Evolutionary conservation across 2,113 vertebrate genomes (phyloP), one percentile per base, ranked within the genome.

Genomic region (Empidonax alnorum): DNA sequence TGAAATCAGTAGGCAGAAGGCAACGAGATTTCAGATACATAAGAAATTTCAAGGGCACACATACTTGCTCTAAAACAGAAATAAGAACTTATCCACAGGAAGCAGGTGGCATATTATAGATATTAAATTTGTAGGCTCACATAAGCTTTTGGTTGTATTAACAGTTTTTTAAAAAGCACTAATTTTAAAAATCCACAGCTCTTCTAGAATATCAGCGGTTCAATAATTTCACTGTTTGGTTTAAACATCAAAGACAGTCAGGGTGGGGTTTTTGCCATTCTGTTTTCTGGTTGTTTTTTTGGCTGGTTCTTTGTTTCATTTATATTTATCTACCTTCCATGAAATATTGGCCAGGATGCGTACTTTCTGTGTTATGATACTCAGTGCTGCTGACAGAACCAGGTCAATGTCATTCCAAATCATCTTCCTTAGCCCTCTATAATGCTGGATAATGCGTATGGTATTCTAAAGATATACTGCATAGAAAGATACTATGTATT

Each of bases 381-480:
- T 91, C 46, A 94, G 50, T 85, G 46, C 59, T 91, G 69, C 78
- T 95, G 95, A 96, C 91, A 93, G 91, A 96, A 96, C 71, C 59
- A 91, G 95, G 94, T 96, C 92, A 90, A 0, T 90, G 93, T 87
- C 94, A 88, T 77, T 91, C 63, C 68, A 59, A 44, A 93, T 96
- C 67, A 85, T 87, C 84, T 91, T 94, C 87, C 37, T 79, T 69
- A 67, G 66, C 75, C 44, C 30, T 93, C 78, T 46, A 28, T 75
- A 89, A 77, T 61, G 46, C 58, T 89, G 49, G 63, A 68, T 93
- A 93, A 91, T 62, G 55, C 72, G 62, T 74, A 31, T 18, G 31
- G 28, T 63, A 35, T 65, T 80, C 44, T 73, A 46, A 80, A 92
- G 74, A 80, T 42, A 35, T n/a, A 47, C 49, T 69, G 15, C 47